Conservation (phyloP, 2,888 invertebrate species). For the Spisula solida region DNA sequence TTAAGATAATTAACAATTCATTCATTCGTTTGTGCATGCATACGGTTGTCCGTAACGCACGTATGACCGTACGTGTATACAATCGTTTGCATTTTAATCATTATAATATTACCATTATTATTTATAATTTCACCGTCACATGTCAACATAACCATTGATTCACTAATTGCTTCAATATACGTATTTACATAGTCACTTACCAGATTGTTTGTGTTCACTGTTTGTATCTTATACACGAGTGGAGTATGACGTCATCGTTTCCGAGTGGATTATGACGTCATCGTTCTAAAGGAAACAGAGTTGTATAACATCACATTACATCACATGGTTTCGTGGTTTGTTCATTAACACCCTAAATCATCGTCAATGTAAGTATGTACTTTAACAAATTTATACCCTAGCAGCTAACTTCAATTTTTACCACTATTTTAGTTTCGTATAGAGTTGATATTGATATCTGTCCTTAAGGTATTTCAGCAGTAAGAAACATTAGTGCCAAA, state of each 20-base stretch:
- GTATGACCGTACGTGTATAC: not conserved
- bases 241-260: not conserved
- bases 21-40: not conserved
- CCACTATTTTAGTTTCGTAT: no score
- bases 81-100: not conserved
- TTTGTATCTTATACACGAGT: not conserved
- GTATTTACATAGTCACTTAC: slow-evolving; percentile 3
- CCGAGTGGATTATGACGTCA: not conserved
- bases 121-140: not conserved
- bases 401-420: no score
- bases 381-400: no score
- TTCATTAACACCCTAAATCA: not conserved
- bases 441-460: no score
- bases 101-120: not conserved
- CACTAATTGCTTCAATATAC: not conserved
- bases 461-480: no score
- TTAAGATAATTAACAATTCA: not conserved
- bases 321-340: not conserved
- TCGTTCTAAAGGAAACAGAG: not conserved
- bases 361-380: no score
- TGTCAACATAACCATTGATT: not conserved
- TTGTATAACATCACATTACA: not conserved
- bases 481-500: no score
- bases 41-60: not conserved
- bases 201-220: not conserved